phyloP scores from a whole-genome alignment of 2,797 vertebrate genomes.

The Falco peregrinus region DNA sequence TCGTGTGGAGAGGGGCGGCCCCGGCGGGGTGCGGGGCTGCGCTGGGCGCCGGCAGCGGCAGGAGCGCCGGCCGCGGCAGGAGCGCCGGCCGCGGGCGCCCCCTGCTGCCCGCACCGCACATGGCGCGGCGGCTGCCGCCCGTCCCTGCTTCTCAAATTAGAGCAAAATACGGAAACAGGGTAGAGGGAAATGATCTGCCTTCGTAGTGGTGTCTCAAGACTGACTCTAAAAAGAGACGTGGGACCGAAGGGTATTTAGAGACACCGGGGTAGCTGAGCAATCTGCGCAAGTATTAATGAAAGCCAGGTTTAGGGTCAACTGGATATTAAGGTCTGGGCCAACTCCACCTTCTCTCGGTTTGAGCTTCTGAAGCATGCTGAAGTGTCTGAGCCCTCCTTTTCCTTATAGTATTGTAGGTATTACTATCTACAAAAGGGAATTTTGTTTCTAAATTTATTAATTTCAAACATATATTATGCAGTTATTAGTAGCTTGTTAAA shows the following conservation, averaged over 20 bases:
- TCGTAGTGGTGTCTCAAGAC: fast-evolving
- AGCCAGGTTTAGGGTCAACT: background rate
- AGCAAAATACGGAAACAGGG: background rate
- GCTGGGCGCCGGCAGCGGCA: too few relatives aligned
- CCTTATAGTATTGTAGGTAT: background rate
- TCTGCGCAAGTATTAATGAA: background rate
- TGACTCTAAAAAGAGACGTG: fast-evolving
- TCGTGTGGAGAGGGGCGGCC: background rate
- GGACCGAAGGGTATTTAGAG: fast-evolving
- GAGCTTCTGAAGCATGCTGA: background rate
- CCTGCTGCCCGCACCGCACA: background rate
- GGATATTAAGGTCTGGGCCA: background rate
- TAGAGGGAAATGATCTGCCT: background rate
- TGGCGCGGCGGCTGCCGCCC: background rate
- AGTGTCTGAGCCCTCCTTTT: background rate
- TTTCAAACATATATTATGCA: background rate
- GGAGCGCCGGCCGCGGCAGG: background rate
- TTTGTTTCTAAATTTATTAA: background rate
- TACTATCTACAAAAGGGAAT: background rate
- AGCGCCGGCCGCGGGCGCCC: background rate
- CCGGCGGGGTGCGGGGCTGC: background rate
- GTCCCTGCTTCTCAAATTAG: too few relatives aligned
- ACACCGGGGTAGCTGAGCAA: fast-evolving
- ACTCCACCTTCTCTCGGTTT: background rate
- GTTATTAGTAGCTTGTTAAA: background rate